phyloP scores from a whole-genome alignment of 2,797 vertebrate species.

The Alauda arvensis region DNA sequence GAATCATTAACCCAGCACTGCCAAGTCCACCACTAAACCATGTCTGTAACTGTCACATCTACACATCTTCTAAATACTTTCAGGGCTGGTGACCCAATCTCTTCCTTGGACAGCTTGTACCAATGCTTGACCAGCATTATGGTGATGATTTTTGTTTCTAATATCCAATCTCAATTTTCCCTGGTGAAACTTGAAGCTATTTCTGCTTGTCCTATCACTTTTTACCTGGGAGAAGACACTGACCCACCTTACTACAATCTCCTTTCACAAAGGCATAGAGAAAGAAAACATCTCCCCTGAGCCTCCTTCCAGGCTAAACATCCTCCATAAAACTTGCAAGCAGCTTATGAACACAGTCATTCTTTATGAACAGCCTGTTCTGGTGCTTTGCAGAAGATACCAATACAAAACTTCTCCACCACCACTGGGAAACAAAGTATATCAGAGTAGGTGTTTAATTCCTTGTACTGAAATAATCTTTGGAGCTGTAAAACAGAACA shows the following conservation, averaged over 20 bases:
- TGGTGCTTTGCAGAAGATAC: too few species aligned
- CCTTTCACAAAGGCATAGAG: not conserved
- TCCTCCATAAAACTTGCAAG: not conserved
- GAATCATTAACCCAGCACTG: not conserved
- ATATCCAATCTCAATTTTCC: not conserved
- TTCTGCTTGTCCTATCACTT: not conserved
- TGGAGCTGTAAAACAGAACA: not conserved
- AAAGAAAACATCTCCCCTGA: not conserved
- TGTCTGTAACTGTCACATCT: not conserved
- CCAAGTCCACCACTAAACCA: not conserved
- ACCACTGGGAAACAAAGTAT: not conserved
- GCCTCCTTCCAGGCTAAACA: not conserved
- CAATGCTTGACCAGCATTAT: not conserved
- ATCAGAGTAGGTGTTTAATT: not conserved
- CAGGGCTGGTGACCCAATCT: not conserved
- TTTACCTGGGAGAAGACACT: not conserved
- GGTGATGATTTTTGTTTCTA: not conserved
- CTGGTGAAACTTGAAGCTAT: not conserved
- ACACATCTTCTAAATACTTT: not conserved
- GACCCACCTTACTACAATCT: too few species aligned
- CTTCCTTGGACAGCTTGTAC: not conserved
- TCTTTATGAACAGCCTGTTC: too few species aligned
- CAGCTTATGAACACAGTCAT: not conserved
- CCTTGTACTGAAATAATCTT: not conserved
- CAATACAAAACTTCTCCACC: not conserved